These are phyloP conservation scores for Pantherophis alleghaniensis DNA, from an alignment of 2,797 vertebrate species.

Conservation along the genomic window DNA sequence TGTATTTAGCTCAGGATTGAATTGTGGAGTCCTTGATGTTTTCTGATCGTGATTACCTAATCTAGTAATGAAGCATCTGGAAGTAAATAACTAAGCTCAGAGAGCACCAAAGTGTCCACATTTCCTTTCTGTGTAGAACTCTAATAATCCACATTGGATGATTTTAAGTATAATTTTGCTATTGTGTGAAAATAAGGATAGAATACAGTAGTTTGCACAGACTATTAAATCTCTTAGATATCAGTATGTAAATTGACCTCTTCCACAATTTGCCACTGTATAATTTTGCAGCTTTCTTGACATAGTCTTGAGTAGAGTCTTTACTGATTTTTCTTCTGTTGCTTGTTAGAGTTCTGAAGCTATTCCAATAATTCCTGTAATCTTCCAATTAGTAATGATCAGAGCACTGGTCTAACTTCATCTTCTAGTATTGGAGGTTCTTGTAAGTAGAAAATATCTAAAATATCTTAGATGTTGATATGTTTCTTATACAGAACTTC, in stretches of 20 bases:
- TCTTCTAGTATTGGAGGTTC: neutral
- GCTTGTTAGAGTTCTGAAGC: neutral
- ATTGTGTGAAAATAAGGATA: too few species aligned
- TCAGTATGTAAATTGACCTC: neutral
- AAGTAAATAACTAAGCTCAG: too few species aligned
- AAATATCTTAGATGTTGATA: neutral
- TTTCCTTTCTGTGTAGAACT: too few species aligned
- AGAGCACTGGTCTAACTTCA: neutral
- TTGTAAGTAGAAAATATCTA: neutral
- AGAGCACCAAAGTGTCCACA: too few species aligned
- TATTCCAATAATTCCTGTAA: neutral
- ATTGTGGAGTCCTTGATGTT: too few species aligned
- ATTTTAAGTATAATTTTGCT: too few species aligned
- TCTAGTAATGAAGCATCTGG: too few species aligned
- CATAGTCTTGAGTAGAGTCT: neutral
- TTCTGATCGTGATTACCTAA: too few species aligned
- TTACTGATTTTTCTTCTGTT: neutral
- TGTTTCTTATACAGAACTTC: neutral
- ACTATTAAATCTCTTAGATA: neutral
- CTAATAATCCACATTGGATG: too few species aligned
- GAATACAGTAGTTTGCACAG: neutral
- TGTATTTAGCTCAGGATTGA: too few species aligned
- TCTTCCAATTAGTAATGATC: neutral
- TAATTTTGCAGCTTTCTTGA: neutral
- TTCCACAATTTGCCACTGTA: neutral